Conservation (phyloP, 2,888 invertebrate species). For the Acanthosoma haemorrhoidale region DNA sequence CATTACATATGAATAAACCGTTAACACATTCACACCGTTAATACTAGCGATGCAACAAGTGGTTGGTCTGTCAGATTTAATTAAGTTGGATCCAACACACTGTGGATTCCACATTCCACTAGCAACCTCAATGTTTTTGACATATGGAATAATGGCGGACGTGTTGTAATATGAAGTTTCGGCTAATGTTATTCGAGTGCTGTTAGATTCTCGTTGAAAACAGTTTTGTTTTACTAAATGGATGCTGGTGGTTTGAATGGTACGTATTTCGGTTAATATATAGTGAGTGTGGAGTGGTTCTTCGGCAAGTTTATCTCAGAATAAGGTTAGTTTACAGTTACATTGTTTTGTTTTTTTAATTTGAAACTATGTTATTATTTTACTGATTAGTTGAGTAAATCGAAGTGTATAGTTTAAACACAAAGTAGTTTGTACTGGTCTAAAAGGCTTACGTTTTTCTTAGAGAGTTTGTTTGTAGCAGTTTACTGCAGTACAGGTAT, state of each 20-base stretch:
- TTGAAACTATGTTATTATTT: neutral
- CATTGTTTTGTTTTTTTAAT: slow-evolving; percentile 3
- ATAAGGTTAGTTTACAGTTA: slow-evolving; percentile 10
- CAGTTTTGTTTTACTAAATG: neutral
- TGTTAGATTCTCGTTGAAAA: neutral
- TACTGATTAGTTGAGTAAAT: neutral
- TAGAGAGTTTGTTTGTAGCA: too few species aligned
- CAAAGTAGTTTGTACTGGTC: too few species aligned
- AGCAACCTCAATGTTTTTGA: slow-evolving; percentile 18
- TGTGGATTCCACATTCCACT: slow-evolving; percentile 9
- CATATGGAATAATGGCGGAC: slow-evolving; percentile 19
- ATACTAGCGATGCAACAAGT: slow-evolving; percentile 1
- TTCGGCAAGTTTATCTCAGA: neutral
- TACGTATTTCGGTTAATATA: neutral
- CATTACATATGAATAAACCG: too few species aligned
- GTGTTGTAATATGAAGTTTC: neutral
- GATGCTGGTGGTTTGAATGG: neutral
- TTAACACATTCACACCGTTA: too few species aligned
- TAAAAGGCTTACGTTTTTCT: too few species aligned
- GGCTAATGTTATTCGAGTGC: neutral
- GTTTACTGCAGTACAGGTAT: too few species aligned
- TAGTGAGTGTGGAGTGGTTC: neutral
- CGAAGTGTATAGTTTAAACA: too few species aligned
- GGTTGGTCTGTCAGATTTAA: neutral
- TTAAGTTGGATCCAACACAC: neutral